Evolutionary conservation across 2,888 invertebrate genomes (phyloP), one percentile per base, ranked within the genome.

Genomic region (Periphyllus acericola): DNA sequence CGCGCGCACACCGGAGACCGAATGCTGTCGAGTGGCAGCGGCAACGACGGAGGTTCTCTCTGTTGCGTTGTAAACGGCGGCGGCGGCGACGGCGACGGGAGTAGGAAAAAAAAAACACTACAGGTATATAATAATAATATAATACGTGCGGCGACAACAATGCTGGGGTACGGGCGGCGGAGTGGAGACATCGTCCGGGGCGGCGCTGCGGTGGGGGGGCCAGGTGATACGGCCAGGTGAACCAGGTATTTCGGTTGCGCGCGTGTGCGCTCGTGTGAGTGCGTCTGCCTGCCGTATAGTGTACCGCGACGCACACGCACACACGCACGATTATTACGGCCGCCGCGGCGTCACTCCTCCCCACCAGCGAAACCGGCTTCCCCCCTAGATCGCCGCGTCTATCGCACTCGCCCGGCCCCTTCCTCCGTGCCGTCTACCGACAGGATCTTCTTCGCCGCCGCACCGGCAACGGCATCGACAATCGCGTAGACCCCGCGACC

Each of bases 221-320:
- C 87, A 87, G 87, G 87, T 87, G 87, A 87, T 87, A 87, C 87
- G 87, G 74, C 87, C 87, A 87, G 87, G 87, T 87, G 87, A 87
- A 87, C 87, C 87, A 87, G 87, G 87, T 87, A 87, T 87, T 87
- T 81, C 74, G 66, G 80, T 32, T 32, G 74, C 25, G 36, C 52
- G 32, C 32, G 75, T n/a, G 36, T 17, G 82, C 11, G 46, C 32
- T 32, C 34, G 52, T 52, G 21, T 32, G 40, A 25, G 79, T n/a
- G 36, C 5, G 72, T 25, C 9, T 36, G 71, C 3, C n/a, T n/a
- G n/a, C n/a, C n/a, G n/a, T n/a, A n/a, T n/a, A n/a, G n/a, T n/a
- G n/a, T n/a, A n/a, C n/a, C n/a, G n/a, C n/a, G n/a, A n/a, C n/a
- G n/a, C n/a, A n/a, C n/a, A n/a, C n/a, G n/a, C n/a, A n/a, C n/a